These are phyloP conservation scores for Choristoneura rosaceana DNA, from an alignment of 2,888 invertebrate species.

Conservation along the genomic window DNA sequence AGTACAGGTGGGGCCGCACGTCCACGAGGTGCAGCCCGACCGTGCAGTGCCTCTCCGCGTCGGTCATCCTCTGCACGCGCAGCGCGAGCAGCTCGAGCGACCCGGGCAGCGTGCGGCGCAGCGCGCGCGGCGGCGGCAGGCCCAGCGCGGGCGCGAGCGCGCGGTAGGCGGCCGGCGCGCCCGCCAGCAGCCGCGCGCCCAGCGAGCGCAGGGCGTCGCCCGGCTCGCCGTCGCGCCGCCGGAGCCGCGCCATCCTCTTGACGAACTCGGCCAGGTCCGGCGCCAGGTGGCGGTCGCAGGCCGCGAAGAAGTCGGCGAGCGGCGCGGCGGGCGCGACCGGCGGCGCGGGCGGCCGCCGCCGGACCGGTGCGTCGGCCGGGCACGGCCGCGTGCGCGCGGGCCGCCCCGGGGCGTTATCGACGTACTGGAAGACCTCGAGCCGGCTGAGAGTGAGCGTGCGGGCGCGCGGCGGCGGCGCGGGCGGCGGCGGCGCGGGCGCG, in stretches of 20 bases:
- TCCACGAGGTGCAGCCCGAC: slow-evolving; percentile 15
- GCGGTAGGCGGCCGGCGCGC: slow-evolving; percentile 21
- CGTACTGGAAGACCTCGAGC: slow-evolving; percentile 27
- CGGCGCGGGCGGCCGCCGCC: not conserved
- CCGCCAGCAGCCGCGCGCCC: slow-evolving; percentile 8
- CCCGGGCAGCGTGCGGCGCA: not conserved
- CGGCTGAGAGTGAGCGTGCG: not conserved
- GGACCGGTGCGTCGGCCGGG: not conserved
- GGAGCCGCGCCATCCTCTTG: slow-evolving; percentile 12
- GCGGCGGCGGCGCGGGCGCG: not conserved
- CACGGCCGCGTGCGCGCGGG: not conserved
- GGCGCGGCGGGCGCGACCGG: not conserved
- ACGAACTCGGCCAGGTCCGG: slow-evolving; percentile 18
- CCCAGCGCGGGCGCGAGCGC: slow-evolving; percentile 15
- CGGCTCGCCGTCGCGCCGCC: not conserved
- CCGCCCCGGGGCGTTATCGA: not conserved
- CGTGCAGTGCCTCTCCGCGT: slow-evolving; percentile 20
- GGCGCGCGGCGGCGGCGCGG: not conserved
- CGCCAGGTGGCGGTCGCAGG: slow-evolving; percentile 10
- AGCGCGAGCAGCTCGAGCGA: slow-evolving; percentile 13
- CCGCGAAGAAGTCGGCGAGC: slow-evolving; percentile 8
- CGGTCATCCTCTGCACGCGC: slow-evolving; percentile 21
- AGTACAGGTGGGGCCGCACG: slow-evolving; percentile 15
- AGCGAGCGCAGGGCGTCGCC: not conserved
- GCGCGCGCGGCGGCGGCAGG: slow-evolving; percentile 13